Evolutionary conservation across 2,113 vertebrate genomes (phyloP), one percentile per base, ranked within the genome.

Genomic region (Alectura lathami): DNA sequence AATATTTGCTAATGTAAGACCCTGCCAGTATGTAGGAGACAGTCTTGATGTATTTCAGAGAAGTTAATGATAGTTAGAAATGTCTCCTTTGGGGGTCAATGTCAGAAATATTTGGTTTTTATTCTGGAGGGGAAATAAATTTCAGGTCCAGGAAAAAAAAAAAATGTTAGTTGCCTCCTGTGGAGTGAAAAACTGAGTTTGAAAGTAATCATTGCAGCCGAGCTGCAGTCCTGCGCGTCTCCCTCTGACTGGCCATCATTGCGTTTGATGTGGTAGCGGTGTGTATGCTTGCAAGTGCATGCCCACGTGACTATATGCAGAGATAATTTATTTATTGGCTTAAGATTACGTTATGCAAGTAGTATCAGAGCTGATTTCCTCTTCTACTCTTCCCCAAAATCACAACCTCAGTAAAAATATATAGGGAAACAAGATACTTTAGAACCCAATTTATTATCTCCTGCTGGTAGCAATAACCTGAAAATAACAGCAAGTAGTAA

Each of bases 281-380:
- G 5, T 84, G 63, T 68, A 7, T 83, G 74, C 64, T 75, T 93
- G 54, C 78, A 90, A 87, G 66, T 75, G 21, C 62, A 70, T 70
- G 68, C 56, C 67, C 11, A 7, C 47, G 32, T 62, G 77, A 81
- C 85, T 91, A 17, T 80, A 77, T 93, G 93, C 75, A 94, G 74
- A 88, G 89, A 68, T 92, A 70, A 94, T 93, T 97, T 96, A 94
- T 91, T 96, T 96, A 96, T 95, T 95, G 68, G 50, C 70, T 96
- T 86, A 94, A 96, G 94, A 93, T 82, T 90, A 68, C 57, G 24
- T 94, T 91, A 93, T 90, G 45, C 77, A 97, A 95, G 91, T 93
- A 91, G 88, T 92, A 93, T 79, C 70, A 64, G 51, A 79, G 22
- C 80, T 48, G 80, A 38, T 96, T 53, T 92, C 81, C 56, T 70